These are phyloP conservation scores for Drosophila tsacasi DNA, from an alignment of 1,140 invertebrate species.

Conservation along the genomic window DNA sequence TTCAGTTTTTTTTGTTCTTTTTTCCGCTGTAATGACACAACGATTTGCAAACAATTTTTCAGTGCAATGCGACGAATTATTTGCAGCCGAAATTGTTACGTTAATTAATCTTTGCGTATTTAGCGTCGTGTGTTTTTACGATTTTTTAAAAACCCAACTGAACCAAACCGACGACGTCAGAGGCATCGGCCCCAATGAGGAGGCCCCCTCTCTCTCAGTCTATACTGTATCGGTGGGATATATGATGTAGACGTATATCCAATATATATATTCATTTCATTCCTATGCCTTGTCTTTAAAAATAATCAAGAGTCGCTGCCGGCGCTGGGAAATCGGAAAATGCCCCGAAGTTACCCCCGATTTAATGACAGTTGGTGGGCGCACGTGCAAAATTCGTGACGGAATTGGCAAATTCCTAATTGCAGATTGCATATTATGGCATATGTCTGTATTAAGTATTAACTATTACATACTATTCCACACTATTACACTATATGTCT, in stretches of 20 bases:
- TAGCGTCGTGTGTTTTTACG: conserved; percentile 1
- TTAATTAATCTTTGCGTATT: conserved; percentile 30
- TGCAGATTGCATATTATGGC: conserved; percentile 38
- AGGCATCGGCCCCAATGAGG: conserved; percentile 60
- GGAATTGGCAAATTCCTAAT: conserved; percentile 65
- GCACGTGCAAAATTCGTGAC: conserved; percentile 74
- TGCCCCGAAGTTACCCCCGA: background rate
- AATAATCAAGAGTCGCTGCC: conserved; percentile 17
- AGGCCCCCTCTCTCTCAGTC: conserved; percentile 12
- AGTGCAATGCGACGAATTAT: conserved; percentile 32
- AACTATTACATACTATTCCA: background rate
- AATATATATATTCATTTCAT: conserved; percentile 12
- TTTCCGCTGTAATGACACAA: conserved; percentile 39
- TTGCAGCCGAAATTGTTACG: conserved; percentile 26
- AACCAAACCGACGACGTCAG: conserved; percentile 49
- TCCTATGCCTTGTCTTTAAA: conserved; percentile 37
- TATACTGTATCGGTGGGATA: background rate
- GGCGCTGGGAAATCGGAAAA: conserved; percentile 8
- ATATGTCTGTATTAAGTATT: conserved; percentile 1
- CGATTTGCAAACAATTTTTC: conserved; percentile 37
- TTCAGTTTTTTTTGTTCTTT: background rate
- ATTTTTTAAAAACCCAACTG: background rate
- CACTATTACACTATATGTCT: background rate
- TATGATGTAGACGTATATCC: conserved; percentile 25
- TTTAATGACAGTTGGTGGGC: conserved; percentile 8